These are phyloP conservation scores for Antennarius striatus DNA, from an alignment of 2,113 vertebrate genomes.

Conservation along the genomic window DNA sequence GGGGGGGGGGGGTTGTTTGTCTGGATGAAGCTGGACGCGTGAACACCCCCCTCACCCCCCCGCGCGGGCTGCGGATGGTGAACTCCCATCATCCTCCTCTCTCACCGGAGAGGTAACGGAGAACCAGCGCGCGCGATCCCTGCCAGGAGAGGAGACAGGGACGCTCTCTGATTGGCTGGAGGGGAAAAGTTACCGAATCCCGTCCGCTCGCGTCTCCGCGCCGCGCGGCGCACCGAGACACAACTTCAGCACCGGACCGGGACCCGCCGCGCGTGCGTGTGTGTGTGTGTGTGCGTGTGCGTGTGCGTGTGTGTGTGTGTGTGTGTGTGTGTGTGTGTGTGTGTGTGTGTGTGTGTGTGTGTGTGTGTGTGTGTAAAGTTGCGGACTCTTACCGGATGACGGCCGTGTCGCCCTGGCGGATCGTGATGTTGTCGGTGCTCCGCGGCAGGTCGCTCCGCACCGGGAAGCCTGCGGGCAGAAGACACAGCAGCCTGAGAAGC, in stretches of 20 bases:
- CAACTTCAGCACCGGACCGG: too few relatives aligned
- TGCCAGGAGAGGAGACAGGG: too few relatives aligned
- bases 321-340: not conserved
- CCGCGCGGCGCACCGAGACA: too few relatives aligned
- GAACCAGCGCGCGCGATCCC: too few relatives aligned
- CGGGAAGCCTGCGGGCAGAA: conserved; percentile 98
- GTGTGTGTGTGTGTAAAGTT: conserved; percentile 43
- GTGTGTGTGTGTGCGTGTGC: not conserved
- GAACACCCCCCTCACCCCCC: not conserved
- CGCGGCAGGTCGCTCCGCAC: conserved; percentile 98
- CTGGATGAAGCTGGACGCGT: too few relatives aligned
- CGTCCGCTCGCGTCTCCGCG: too few relatives aligned
- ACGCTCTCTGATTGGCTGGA: too few relatives aligned
- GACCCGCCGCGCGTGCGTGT: too few relatives aligned
- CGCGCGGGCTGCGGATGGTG: too few relatives aligned
- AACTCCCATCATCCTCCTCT: too few relatives aligned
- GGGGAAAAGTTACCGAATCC: too few relatives aligned
- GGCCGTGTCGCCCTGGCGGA: conserved; percentile 98
- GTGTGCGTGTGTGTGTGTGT: not conserved
- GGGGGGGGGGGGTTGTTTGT: not conserved
- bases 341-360: not conserved
- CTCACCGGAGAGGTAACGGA: too few relatives aligned
- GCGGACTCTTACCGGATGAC: conserved; percentile 90
- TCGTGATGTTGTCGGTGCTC: conserved; percentile 99
- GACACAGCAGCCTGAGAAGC: conserved; percentile 97